Evolutionary conservation across 2,888 invertebrate genomes (phyloP).

Genomic region (Synergus laeviventris): DNA sequence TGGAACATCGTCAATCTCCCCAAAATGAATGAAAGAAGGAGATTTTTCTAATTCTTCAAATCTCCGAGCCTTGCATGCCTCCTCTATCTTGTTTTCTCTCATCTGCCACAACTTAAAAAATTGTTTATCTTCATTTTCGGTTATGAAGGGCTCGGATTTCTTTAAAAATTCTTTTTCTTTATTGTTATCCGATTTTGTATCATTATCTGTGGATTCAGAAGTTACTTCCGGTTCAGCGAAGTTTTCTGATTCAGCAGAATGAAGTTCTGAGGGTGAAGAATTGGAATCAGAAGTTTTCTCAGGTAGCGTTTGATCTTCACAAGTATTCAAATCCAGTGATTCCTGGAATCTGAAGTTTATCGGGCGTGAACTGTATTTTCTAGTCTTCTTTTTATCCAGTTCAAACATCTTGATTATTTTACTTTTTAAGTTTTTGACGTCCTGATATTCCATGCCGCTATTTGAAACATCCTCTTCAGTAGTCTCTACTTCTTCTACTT

Average conservation of each 20-base stretch:
- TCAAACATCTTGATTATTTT: conserved; percentile 12
- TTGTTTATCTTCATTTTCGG: conserved; percentile 36
- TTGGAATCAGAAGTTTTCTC: conserved; percentile 42
- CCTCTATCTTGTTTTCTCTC: conserved; percentile 45
- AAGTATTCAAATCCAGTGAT: not conserved
- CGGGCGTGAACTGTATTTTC: not conserved
- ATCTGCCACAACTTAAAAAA: conserved; percentile 43
- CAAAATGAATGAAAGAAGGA: conserved; percentile 46
- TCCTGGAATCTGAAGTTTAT: not conserved
- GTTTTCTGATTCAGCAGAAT: conserved; percentile 51
- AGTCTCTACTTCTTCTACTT: too few species aligned
- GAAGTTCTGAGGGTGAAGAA: conserved; percentile 45
- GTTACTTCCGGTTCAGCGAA: conserved; percentile 56
- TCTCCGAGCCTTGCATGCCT: conserved; percentile 33
- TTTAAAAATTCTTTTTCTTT: conserved; percentile 57
- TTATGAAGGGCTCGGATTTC: conserved; percentile 33
- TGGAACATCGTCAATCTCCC: conserved; percentile 29
- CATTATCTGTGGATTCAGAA: conserved; percentile 60
- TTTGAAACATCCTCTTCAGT: not conserved
- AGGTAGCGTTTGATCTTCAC: conserved; percentile 42
- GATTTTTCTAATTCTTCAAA: conserved; percentile 38
- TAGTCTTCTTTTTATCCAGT: not conserved
- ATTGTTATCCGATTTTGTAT: conserved; percentile 62
- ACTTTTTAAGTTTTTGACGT: conserved; percentile 13
- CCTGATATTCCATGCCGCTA: not conserved